Percentiles rank a stretch among this genome's conserved stretches.
phyloP scores from a whole-genome alignment of 2,797 vertebrate genomes.

The Etheostoma perlongum region DNA sequence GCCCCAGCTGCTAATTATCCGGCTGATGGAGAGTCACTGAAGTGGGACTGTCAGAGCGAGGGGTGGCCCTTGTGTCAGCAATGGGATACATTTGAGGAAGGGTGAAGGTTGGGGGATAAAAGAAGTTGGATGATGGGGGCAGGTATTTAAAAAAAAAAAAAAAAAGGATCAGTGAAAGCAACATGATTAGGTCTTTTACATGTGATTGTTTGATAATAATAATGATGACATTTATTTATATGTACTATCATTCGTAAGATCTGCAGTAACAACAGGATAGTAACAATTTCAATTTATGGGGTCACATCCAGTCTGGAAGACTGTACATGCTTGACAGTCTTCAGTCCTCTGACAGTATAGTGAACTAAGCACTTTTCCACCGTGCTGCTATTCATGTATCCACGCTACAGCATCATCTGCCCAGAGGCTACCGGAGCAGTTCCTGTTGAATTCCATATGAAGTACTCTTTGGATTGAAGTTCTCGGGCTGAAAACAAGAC shows the following conservation, averaged over 20 bases:
- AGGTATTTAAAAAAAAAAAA: constrained; percentile 8
- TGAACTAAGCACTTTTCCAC: background rate
- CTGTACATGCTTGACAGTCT: background rate
- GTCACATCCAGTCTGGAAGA: constrained; percentile 8
- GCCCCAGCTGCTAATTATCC: constrained; percentile 85
- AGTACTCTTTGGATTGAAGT: constrained; percentile 93
- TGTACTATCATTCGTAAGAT: background rate
- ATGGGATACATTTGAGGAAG: constrained; percentile 55
- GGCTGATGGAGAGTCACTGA: constrained; percentile 83
- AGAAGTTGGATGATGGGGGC: constrained; percentile 44
- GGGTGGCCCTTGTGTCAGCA: constrained; percentile 76
- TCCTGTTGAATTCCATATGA: constrained; percentile 96
- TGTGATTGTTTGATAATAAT: background rate
- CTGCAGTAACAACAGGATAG: constrained; percentile 11
- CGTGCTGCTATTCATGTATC: constrained; percentile 4
- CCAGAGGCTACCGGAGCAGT: constrained; percentile 87
- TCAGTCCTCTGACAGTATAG: constrained; percentile 8
- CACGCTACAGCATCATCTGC: constrained; percentile 76
- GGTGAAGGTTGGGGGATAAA: constrained; percentile 42
- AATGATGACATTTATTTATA: background rate
- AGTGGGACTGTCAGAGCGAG: constrained; percentile 79
- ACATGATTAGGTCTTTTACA: constrained; percentile 13
- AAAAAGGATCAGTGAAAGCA: background rate
- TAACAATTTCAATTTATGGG: background rate
- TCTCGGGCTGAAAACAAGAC: constrained; percentile 87